phyloP scores from a whole-genome alignment of 2,888 invertebrate genomes.

The Scotopteryx bipunctaria region DNA sequence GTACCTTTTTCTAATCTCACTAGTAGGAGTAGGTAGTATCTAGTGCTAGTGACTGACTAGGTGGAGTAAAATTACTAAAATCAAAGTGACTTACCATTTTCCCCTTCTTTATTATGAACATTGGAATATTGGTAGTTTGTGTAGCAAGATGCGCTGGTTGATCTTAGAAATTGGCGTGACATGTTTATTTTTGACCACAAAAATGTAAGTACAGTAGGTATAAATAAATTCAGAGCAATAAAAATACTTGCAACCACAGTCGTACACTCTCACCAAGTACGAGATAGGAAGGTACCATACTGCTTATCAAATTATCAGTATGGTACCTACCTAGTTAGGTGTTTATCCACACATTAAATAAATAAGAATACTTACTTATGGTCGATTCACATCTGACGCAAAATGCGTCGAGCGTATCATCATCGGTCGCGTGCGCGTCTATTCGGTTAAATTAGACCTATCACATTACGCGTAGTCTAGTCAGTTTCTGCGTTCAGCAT shows the following conservation, averaged over 20 bases:
- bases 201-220: slow-evolving; percentile 24
- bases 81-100: slow-evolving; percentile 1
- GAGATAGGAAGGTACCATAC: slow-evolving; percentile 36
- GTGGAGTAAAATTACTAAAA: background rate
- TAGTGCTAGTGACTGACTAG: background rate
- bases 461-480: too few relatives aligned
- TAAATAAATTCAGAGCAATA: slow-evolving; percentile 10
- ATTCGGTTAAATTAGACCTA: too few relatives aligned
- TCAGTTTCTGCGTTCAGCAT: too few relatives aligned
- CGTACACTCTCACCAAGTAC: background rate
- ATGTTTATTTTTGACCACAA: slow-evolving; percentile 47
- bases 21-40: slow-evolving; percentile 4
- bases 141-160: slow-evolving; percentile 61
- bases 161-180: slow-evolving; percentile 53
- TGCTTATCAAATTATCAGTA: slow-evolving; percentile 46
- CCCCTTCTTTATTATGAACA: slow-evolving; percentile 58
- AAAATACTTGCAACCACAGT: slow-evolving; percentile 19
- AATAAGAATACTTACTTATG: slow-evolving; percentile 28
- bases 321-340: slow-evolving; percentile 4
- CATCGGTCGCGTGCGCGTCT: too few relatives aligned
- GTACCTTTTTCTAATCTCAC: too few relatives aligned
- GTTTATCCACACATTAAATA: slow-evolving; percentile 32
- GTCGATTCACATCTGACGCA: background rate
- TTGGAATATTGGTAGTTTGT: slow-evolving; percentile 68
- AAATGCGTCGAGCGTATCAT: too few relatives aligned